A percentile compares a stretch with the other conserved stretches of the same genome.
Conservation (phyloP, 2,113 vertebrate species). For the Takifugu bimaculatus region DNA sequence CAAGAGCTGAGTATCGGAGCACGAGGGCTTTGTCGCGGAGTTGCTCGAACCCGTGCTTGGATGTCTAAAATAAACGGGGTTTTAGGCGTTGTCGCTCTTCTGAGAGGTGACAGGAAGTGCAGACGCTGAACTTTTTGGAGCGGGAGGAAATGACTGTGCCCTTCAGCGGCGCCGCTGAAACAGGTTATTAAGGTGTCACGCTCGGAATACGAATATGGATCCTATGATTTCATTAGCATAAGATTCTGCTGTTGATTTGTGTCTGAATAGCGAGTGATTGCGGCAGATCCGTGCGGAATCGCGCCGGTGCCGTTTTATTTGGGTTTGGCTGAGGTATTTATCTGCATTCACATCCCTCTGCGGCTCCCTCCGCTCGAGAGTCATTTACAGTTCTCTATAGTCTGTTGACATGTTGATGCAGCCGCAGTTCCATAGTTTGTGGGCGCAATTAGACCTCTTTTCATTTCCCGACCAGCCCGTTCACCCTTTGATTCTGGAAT, state of each 20-base stretch:
- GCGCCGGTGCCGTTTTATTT: too few relatives aligned
- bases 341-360: slow-evolving; percentile 38
- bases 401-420: slow-evolving; percentile 39
- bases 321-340: background rate
- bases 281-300: background rate
- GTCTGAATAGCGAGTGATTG: slow-evolving; percentile 64
- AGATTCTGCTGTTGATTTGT: slow-evolving; percentile 26
- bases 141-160: slow-evolving; percentile 1
- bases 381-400: slow-evolving; percentile 19
- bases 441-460: slow-evolving; percentile 30
- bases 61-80: too few relatives aligned
- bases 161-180: too few relatives aligned
- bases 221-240: slow-evolving; percentile 46
- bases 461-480: background rate
- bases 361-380: background rate
- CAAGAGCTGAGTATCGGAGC: too few relatives aligned
- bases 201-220: slow-evolving; percentile 34
- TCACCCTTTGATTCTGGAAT: slow-evolving; percentile 6
- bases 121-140: slow-evolving; percentile 7
- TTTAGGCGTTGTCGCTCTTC: too few relatives aligned
- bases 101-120: slow-evolving; percentile 35
- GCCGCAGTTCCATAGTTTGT: slow-evolving; percentile 6
- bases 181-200: slow-evolving; percentile 30
- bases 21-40: too few relatives aligned
- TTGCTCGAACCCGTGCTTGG: too few relatives aligned